Percentiles rank a stretch among this genome's conserved stretches.
Evolutionary conservation across 2,797 vertebrate species (phyloP).

Genomic region (Ispidina picta): DNA sequence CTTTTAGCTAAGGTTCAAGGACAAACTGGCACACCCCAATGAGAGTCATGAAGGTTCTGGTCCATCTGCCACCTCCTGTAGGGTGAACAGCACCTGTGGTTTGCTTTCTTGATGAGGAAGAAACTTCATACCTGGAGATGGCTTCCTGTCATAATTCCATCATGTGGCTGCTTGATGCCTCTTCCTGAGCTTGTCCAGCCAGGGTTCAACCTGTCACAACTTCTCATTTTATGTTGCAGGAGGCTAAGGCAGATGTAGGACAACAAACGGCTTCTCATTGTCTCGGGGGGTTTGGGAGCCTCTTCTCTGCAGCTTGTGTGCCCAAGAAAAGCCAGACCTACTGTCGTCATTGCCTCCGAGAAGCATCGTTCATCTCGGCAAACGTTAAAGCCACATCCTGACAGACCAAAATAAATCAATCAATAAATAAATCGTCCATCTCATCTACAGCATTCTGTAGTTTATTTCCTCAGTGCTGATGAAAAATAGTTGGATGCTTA

Average conservation of each 20-base stretch:
- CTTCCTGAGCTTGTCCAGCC: neutral
- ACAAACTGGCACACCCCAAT: neutral
- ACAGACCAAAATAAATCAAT: slow-evolving; percentile 73
- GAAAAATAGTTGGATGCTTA: slow-evolving; percentile 72
- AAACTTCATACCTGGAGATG: neutral
- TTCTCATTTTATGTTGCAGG: neutral
- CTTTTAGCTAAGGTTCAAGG: neutral
- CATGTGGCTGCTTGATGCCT: neutral
- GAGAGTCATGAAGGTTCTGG: neutral
- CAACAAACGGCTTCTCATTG: slow-evolving; percentile 12
- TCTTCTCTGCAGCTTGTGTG: slow-evolving; percentile 6
- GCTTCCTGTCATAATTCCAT: neutral
- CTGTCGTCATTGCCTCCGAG: slow-evolving; percentile 21
- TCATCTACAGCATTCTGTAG: slow-evolving; percentile 57
- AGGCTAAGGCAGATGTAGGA: slow-evolving; percentile 15
- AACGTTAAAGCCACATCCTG: slow-evolving; percentile 62
- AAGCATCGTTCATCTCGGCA: slow-evolving; percentile 39
- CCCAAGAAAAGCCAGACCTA: slow-evolving; percentile 6
- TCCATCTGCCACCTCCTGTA: neutral
- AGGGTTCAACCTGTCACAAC: neutral
- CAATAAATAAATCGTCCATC: slow-evolving; percentile 68
- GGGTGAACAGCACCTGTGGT: neutral
- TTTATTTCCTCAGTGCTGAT: slow-evolving; percentile 66
- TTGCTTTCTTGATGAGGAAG: neutral
- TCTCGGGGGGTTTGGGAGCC: neutral